Percentiles rank a stretch among this genome's conserved stretches.
phyloP scores from a whole-genome alignment of 2,113 vertebrate species.

The Sarotherodon lohbergeri region DNA sequence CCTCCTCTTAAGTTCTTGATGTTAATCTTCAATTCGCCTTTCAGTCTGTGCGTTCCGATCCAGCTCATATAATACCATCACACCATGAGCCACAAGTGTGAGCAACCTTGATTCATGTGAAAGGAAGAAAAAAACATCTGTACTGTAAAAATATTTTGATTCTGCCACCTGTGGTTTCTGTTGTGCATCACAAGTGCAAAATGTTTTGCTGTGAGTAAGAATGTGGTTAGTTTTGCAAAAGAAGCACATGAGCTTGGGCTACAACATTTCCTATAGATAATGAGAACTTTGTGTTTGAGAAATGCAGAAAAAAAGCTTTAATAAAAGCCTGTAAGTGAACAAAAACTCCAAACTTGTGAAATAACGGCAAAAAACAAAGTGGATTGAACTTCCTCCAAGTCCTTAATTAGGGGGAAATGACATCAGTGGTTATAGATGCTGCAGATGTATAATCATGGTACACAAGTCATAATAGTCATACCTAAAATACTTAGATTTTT shows the following conservation, averaged over 20 bases:
- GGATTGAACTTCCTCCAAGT: neutral
- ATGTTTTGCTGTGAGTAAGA: neutral
- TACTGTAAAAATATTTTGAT: neutral
- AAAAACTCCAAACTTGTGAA: neutral
- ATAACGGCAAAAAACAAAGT: neutral
- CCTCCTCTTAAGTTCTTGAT: neutral
- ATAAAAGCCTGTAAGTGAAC: neutral
- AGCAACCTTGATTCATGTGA: neutral
- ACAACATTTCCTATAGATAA: neutral
- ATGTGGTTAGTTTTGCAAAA: neutral
- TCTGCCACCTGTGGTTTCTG: neutral
- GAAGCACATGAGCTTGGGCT: rapidly evolving
- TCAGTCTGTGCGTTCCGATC: neutral
- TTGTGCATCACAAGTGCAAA: neutral
- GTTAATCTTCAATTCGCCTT: neutral
- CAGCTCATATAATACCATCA: neutral
- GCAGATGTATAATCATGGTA: neutral
- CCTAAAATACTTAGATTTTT: neutral
- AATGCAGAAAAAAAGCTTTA: neutral
- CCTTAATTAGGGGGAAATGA: neutral
- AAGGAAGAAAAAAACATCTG: neutral
- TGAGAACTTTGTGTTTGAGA: neutral
- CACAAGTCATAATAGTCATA: neutral
- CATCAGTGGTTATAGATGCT: neutral
- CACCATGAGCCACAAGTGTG: neutral